phyloP scores from a whole-genome alignment of 2,797 vertebrate genomes.

The Macrochelys suwanniensis region DNA sequence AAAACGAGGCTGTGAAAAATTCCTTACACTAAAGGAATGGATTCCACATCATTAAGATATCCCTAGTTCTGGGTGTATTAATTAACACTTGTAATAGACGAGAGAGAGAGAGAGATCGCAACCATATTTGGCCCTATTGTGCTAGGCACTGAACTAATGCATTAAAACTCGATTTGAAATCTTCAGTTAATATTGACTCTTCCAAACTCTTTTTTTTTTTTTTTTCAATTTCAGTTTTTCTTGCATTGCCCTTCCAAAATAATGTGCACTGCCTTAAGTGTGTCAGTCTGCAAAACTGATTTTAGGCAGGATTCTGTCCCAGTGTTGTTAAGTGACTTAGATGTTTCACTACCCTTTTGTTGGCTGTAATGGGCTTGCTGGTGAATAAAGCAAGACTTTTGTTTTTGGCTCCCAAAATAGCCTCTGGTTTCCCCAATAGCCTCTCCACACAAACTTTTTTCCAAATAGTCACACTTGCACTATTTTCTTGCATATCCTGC shows the following conservation, averaged over 20 bases:
- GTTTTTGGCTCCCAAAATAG: neutral
- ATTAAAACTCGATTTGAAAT: neutral
- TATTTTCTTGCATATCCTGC: slow-evolving; percentile 15
- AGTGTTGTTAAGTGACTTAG: neutral
- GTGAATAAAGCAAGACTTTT: neutral
- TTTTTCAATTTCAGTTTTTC: neutral
- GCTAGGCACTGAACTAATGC: neutral
- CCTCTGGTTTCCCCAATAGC: neutral
- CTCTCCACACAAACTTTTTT: neutral
- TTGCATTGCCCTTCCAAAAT: neutral
- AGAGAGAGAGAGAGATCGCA: neutral
- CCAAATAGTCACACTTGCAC: neutral
- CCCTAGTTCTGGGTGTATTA: neutral
- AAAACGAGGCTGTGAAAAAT: neutral
- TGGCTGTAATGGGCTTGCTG: neutral
- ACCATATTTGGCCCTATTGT: neutral
- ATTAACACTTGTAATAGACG: neutral
- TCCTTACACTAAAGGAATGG: neutral
- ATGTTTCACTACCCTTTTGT: slow-evolving; percentile 24
- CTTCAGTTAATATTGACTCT: neutral
- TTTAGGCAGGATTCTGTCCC: neutral
- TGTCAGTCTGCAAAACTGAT: neutral
- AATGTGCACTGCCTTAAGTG: neutral
- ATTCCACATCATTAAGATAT: neutral
- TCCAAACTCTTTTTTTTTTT: neutral